A percentile compares a stretch with the other conserved stretches of the same genome.
phyloP scores from a whole-genome alignment of 2,113 vertebrate species.

The Tichodroma muraria region DNA sequence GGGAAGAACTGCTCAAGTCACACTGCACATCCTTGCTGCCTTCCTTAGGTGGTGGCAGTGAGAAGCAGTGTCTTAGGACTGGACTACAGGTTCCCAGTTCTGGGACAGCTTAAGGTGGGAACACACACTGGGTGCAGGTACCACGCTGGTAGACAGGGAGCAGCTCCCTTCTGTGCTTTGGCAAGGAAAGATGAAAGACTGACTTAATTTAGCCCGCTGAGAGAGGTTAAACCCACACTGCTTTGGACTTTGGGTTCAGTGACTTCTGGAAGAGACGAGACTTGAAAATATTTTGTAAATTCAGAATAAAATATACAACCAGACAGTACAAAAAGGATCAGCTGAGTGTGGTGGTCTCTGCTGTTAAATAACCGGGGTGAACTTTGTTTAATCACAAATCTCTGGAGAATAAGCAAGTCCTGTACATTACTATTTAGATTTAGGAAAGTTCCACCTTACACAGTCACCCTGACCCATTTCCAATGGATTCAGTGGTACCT shows the following conservation, averaged over 20 bases:
- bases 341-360: not conserved
- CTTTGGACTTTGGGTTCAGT: not conserved
- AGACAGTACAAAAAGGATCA: not conserved
- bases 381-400: not conserved
- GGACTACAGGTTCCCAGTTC: not conserved
- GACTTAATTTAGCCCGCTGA: not conserved
- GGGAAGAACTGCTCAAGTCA: not conserved
- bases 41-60: not conserved
- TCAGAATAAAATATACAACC: not conserved
- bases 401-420: not conserved
- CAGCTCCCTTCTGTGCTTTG: not conserved
- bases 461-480: not conserved
- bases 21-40: not conserved
- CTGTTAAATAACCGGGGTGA: not conserved
- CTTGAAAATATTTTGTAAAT: not conserved
- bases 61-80: not conserved
- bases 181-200: not conserved
- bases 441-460: not conserved
- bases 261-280: not conserved
- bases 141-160: accelerated
- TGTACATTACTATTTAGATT: not conserved
- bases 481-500: not conserved
- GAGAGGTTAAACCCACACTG: not conserved
- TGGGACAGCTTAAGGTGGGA: not conserved
- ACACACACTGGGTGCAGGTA: accelerated